A percentile compares a stretch with the other conserved stretches of the same genome.
phyloP scores from a whole-genome alignment of 2,888 invertebrate genomes.

The Strigamia transsilvanica region DNA sequence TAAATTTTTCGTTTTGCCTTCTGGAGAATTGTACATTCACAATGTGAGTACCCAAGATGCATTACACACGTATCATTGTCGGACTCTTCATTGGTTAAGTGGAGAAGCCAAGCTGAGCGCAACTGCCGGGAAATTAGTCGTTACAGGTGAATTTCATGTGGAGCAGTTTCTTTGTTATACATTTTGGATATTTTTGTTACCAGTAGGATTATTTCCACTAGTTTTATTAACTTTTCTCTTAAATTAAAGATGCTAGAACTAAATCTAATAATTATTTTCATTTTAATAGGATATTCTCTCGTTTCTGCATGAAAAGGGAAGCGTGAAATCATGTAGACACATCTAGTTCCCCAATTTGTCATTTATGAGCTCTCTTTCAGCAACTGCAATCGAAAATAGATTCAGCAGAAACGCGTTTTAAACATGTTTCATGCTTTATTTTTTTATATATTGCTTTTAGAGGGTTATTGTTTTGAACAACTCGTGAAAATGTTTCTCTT shows the following conservation, averaged over 20 bases:
- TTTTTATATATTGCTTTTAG: too few species aligned
- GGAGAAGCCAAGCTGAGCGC: conserved; percentile 92
- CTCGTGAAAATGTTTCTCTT: too few species aligned
- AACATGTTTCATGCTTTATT: too few species aligned
- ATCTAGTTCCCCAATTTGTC: neutral
- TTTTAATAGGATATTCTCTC: neutral
- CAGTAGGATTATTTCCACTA: too few species aligned
- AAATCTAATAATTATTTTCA: too few species aligned
- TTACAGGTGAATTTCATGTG: conserved; percentile 81
- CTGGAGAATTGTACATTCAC: conserved; percentile 93
- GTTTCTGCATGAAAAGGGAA: neutral
- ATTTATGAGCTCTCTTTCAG: neutral
- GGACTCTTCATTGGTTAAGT: conserved; percentile 90
- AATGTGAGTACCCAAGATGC: conserved; percentile 95
- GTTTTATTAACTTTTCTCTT: too few species aligned
- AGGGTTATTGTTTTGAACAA: neutral
- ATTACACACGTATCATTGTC: conserved; percentile 91
- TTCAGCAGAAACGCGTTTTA: too few species aligned
- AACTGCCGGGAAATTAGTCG: conserved; percentile 91
- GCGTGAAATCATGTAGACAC: neutral
- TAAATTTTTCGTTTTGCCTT: conserved; percentile 92
- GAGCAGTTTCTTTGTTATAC: too few species aligned
- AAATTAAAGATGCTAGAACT: too few species aligned
- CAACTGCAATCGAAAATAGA: neutral
- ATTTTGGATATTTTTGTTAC: too few species aligned